Evolutionary conservation across 2,888 invertebrate genomes (phyloP).

Genomic region (Galerucella nymphaeae): DNA sequence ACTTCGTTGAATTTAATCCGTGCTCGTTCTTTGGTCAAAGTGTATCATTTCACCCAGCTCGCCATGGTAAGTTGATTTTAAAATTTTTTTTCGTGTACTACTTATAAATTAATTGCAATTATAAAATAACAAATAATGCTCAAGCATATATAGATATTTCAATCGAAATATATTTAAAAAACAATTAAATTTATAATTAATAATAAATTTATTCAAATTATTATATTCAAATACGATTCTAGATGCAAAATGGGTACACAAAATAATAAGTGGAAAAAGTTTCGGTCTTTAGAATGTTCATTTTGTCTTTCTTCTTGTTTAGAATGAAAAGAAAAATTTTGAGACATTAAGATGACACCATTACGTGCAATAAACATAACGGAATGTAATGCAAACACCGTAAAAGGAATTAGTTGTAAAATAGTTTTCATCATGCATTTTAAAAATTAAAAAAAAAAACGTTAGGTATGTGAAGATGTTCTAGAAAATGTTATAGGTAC

Average conservation of each 20-base stretch:
- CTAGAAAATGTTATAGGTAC: not conserved
- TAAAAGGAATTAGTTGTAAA: not conserved
- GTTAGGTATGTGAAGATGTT: not conserved
- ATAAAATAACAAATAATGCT: not conserved
- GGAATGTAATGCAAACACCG: not conserved
- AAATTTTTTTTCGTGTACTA: not conserved
- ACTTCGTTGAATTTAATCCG: conserved; percentile 49
- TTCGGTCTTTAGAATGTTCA: too few relatives aligned
- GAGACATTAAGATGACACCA: conserved; percentile 4
- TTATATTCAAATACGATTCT: too few relatives aligned
- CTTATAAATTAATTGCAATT: not conserved
- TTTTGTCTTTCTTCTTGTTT: too few relatives aligned
- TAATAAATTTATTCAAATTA: too few relatives aligned
- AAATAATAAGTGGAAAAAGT: too few relatives aligned
- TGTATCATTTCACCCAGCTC: conserved; percentile 48
- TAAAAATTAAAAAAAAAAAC: not conserved
- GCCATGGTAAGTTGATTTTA: conserved; percentile 51
- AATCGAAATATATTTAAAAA: too few relatives aligned
- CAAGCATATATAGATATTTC: too few relatives aligned
- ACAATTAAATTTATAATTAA: too few relatives aligned
- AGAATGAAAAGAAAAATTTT: not conserved
- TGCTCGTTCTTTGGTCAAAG: conserved; percentile 48
- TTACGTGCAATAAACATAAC: conserved; percentile 1
- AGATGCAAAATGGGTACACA: too few relatives aligned
- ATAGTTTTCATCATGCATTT: not conserved